Evolutionary conservation across 2,888 invertebrate species (phyloP), one percentile per base, ranked within the genome.

Genomic region (Chrysolina haemoptera): DNA sequence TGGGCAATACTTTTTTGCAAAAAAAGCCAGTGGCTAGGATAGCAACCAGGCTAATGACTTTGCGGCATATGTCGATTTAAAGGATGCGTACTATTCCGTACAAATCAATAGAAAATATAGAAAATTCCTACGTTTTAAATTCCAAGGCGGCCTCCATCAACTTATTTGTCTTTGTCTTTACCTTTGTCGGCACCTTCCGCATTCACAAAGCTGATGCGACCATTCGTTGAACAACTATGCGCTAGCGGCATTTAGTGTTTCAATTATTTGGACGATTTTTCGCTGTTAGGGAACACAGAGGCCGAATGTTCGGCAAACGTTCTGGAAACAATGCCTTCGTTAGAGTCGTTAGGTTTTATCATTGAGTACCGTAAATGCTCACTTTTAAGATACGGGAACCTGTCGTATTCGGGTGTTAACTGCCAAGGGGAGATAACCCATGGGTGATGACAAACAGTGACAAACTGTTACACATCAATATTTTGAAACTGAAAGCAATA

Each of bases 271-370:
- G 62, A 27, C 3, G n/a, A 62, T 14, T 12, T 62, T 62, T 62
- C 16, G 27, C 12, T 62, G 8, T 78, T 48, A 77, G 46, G 46
- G 14, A 46, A 46, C 10, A 40, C 40, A 5, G 10, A 40, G 10
- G 6, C 5, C 10, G 40, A 40, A 8, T 40, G 78, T 62, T 18
- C 18, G 2, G 70, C 76, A 20, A 78, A 79, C 70, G 76, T 73
- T 50, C 55, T 18, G 1, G 46, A 70, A n/a, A 41, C 79, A 46
- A 59, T 67, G 9, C 63, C 70, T 62, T 40, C 53, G n/a, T 70
- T 71, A 59, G 73, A 74, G 74, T 79, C 63, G 41, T 74, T 77
- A 27, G 76, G 79, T 11, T 77, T 78, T 59, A 65, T 78, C n/a
- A 46, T 46, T 5, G 14, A 46, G 10, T 11, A 46, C 10, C 46